Evolutionary conservation across 2,888 invertebrate species (phyloP).

Genomic region (Acleris holmiana): DNA sequence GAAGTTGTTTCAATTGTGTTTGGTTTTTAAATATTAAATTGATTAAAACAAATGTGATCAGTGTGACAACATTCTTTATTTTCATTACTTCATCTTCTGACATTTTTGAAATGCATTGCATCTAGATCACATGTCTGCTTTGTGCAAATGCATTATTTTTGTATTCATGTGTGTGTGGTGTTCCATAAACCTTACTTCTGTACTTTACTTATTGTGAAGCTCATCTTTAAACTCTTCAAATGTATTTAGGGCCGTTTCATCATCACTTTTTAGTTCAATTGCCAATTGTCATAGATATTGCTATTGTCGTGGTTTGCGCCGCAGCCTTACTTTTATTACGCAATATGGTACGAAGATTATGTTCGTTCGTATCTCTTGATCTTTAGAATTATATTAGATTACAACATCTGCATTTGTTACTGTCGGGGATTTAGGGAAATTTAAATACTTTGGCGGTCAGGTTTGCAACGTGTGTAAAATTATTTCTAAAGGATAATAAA

Average conservation of each 20-base stretch:
- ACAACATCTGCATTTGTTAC: slow-evolving; percentile 32
- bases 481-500: background rate
- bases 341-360: slow-evolving; percentile 30
- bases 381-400: slow-evolving; percentile 28
- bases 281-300: background rate
- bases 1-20: no score
- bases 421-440: slow-evolving; percentile 19
- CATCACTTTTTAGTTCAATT: slow-evolving; percentile 19
- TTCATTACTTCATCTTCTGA: no score
- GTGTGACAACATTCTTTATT: no score
- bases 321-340: slow-evolving; percentile 23
- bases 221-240: background rate
- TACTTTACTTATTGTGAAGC: background rate
- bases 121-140: no score
- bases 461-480: background rate
- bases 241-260: background rate
- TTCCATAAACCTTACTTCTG: no score
- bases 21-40: no score
- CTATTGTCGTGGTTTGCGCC: slow-evolving; percentile 12
- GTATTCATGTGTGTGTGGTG: no score
- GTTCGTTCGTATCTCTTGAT: slow-evolving; percentile 29
- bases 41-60: no score
- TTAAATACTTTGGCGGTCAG: slow-evolving; percentile 24
- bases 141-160: no score
- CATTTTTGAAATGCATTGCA: no score